Base-by-base conservation (phyloP, 1,140 invertebrate species). In the Danaus melanippus region DNA sequence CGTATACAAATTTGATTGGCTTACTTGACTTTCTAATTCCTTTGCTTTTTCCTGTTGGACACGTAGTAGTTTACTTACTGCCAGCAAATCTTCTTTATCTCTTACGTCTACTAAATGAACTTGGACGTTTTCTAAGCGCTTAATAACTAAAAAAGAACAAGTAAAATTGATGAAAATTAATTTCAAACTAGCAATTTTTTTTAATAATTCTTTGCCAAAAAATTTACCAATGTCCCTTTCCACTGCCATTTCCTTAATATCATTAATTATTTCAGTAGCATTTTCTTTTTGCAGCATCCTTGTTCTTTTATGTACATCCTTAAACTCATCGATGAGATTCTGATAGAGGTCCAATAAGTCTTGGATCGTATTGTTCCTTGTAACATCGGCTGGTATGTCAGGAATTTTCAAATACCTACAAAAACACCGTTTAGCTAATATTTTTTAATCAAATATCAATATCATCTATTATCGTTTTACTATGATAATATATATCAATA, bases 241-340 rank as follows among this genome's bases (percentile, higher is more conserved):
- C 32, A 93, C 92, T 66, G 95, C 94, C 94, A 97, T 96, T 42
- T 94, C 91, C 68, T 91, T 90, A 9, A 96, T 92, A 73, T 96
- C 94, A 64, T 92, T 91, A 43, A 92, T 90, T 42, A 94, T 88
- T 80, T 94, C 92, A 10, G 88, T 76, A 0, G 89, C 84, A 57
- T 86, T 89, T 66, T 90, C 89, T 52, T 91, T 92, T 52, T 93
- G 82, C 12, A 89, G 77, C 63, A 78, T 53, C 46, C 93, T 91
- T 50, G 90, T 90, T 71, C 92, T 90, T 70, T 93, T 95, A 71
- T 97, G 95, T 1, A 92, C 85, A 4, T 90, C 88, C 85, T 96
- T 96, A 77, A 97, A 97, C 66, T 94, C 91, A 58, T 94, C 92
- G 45, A 96, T 93, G n/a, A 93, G 76, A 61, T 89, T 89, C 56